Evolutionary conservation across 2,113 vertebrate species (phyloP).

Genomic region (Glareola pratincola): DNA sequence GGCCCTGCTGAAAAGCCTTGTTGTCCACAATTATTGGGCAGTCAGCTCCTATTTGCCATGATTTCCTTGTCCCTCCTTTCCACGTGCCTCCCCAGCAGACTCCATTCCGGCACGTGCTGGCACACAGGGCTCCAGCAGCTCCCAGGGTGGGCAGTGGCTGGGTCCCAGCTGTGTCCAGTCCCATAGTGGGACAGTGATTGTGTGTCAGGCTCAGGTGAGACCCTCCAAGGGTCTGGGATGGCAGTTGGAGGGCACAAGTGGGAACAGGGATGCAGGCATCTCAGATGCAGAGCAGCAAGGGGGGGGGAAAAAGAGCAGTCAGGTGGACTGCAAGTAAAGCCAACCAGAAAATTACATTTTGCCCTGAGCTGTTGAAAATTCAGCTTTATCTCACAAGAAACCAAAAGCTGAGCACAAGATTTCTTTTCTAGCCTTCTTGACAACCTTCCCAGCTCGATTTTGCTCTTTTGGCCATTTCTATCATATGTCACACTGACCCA

Average conservation of each 20-base stretch:
- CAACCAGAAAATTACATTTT: slow-evolving; percentile 45
- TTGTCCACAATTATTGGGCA: slow-evolving; percentile 39
- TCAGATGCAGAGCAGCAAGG: not conserved
- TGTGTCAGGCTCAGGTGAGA: not conserved
- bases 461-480: not conserved
- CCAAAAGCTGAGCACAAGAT: not conserved
- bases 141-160: rapidly evolving
- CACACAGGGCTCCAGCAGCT: rapidly evolving
- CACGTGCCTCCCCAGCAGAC: not conserved
- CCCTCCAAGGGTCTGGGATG: not conserved
- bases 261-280: not conserved
- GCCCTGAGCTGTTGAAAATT: not conserved
- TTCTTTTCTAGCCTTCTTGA: not conserved
- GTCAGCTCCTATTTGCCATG: slow-evolving; percentile 32
- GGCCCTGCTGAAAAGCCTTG: slow-evolving; percentile 37
- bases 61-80: not conserved
- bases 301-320: not conserved
- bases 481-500: not conserved
- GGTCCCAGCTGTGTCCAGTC: not conserved
- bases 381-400: not conserved
- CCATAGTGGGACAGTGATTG: rapidly evolving
- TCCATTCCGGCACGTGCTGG: not conserved
- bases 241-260: not conserved
- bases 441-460: not conserved
- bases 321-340: not conserved